Percentiles rank a stretch among this genome's conserved stretches.
Conservation (phyloP, 2,797 vertebrate genomes). For the Pangasius macronema region DNA sequence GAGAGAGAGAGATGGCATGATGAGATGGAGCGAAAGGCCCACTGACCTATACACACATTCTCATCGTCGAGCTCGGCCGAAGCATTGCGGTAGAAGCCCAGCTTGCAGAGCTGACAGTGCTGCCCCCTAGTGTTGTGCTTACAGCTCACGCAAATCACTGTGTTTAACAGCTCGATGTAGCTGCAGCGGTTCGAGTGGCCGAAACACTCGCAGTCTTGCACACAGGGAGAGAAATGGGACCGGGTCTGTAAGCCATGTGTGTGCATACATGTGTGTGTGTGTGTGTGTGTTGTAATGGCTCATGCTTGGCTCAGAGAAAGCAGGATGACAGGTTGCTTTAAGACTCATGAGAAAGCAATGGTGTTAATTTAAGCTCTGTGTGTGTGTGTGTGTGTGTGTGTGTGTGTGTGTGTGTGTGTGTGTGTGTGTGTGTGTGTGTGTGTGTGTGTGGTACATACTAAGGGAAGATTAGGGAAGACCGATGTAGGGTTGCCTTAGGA, state of each 20-base stretch:
- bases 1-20: slow-evolving; percentile 41
- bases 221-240: slow-evolving; percentile 83
- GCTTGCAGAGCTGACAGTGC: slow-evolving; percentile 99
- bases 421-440: not conserved
- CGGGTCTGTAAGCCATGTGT: slow-evolving; percentile 53
- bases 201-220: slow-evolving; percentile 99
- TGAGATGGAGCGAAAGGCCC: slow-evolving; percentile 59
- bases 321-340: slow-evolving; percentile 52
- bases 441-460: not conserved
- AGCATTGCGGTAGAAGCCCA: slow-evolving; percentile 99
- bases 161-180: slow-evolving; percentile 99
- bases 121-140: slow-evolving; percentile 99
- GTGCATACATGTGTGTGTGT: slow-evolving; percentile 48
- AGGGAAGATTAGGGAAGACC: not conserved
- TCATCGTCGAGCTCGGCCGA: slow-evolving; percentile 97
- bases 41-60: slow-evolving; percentile 99
- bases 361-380: not conserved
- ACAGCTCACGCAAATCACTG: slow-evolving; percentile 99
- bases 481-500: slow-evolving; percentile 52
- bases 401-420: slow-evolving; percentile 11
- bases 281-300: slow-evolving; percentile 64
- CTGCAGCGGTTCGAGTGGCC: slow-evolving; percentile 99
- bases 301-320: slow-evolving; percentile 58
- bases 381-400: not conserved
- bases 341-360: slow-evolving; percentile 60